Base-by-base conservation (phyloP, 2,113 vertebrate genomes). In the Synchiropus splendidus region DNA sequence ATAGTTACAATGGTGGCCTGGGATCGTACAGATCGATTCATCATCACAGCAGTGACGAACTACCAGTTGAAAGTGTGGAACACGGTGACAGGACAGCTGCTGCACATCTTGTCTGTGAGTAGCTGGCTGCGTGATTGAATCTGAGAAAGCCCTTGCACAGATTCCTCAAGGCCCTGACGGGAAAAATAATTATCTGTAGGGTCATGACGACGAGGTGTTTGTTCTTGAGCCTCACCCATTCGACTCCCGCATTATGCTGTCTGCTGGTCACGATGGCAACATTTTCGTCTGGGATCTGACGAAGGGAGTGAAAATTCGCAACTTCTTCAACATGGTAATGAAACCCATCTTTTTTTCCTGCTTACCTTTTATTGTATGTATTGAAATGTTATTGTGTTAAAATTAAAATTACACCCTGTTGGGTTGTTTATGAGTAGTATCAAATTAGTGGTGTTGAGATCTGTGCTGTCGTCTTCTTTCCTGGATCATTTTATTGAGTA, bases 301-400 rank as follows among this genome's bases (percentile, higher is more conserved):
- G 59, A 93, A 85, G 79, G 95, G 95, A 65, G 81, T 81, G 40
- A 98, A 95, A 82, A 95, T 98, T 45, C 88, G 93, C 39, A 98
- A 97, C 83, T 98, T 91, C 67, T 98, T 98, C 54, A 98, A 98
- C 68, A 98, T 98, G 95, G 95, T 97, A 82, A 88, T 68, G 18
- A 30, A 9, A 18, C 2, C 1, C 21, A 27, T 27, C 21, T 5
- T 27, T 5, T 27, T 5, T 27, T 27, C 21, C 8, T n/a, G n/a
- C n/a, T 27, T 27, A 27, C 21, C 8, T 5, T 27, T 27, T 27
- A 27, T 27, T 27, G 8, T 8, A 27, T 27, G 21, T 27, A 4
- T 27, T 27, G 21, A n/a, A n/a, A n/a, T n/a, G n/a, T n/a, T n/a
- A n/a, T n/a, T n/a, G n/a, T n/a, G n/a, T n/a, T n/a, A n/a, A n/a